Conservation (phyloP, 2,888 invertebrate genomes). For the Hydroisotoma schaefferi region DNA sequence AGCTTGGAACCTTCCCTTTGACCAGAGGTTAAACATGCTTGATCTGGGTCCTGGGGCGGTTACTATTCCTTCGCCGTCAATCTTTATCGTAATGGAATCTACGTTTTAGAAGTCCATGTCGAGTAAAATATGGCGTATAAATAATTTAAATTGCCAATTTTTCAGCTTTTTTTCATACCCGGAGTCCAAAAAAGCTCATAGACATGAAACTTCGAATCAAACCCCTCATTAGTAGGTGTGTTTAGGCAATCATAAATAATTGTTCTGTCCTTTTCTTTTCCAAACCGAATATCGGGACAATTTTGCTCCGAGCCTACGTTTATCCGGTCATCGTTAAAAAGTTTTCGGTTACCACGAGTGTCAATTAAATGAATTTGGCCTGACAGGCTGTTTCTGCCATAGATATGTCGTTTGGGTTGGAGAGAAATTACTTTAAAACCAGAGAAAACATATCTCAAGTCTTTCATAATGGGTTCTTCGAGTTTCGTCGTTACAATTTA, state of each 20-base stretch:
- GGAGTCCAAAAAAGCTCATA: constrained; percentile 37
- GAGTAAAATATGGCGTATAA: not conserved
- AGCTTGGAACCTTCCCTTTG: constrained; percentile 1
- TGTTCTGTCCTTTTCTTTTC: constrained; percentile 11
- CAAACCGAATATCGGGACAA: constrained; percentile 31
- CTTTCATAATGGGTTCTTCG: too few species aligned
- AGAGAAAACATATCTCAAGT: too few species aligned
- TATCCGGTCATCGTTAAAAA: not conserved
- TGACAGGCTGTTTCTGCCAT: constrained; percentile 20
- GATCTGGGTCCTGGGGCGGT: constrained; percentile 25
- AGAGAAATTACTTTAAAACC: too few species aligned
- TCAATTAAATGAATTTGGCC: constrained; percentile 32
- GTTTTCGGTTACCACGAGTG: constrained; percentile 30
- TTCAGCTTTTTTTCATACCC: constrained; percentile 20
- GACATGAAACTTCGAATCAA: constrained; percentile 27
- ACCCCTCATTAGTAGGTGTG: constrained; percentile 21
- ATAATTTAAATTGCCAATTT: not conserved
- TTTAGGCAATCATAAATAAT: constrained; percentile 21
- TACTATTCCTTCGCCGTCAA: constrained; percentile 33
- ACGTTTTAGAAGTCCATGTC: not conserved
- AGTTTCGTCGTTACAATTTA: not conserved
- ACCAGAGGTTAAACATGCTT: constrained; percentile 29
- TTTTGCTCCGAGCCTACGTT: constrained; percentile 28
- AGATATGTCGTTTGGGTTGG: constrained; percentile 16
- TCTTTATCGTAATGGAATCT: constrained; percentile 27